These are phyloP conservation scores for Megaceryle alcyon DNA, from an alignment of 2,797 vertebrate genomes.

Conservation along the genomic window DNA sequence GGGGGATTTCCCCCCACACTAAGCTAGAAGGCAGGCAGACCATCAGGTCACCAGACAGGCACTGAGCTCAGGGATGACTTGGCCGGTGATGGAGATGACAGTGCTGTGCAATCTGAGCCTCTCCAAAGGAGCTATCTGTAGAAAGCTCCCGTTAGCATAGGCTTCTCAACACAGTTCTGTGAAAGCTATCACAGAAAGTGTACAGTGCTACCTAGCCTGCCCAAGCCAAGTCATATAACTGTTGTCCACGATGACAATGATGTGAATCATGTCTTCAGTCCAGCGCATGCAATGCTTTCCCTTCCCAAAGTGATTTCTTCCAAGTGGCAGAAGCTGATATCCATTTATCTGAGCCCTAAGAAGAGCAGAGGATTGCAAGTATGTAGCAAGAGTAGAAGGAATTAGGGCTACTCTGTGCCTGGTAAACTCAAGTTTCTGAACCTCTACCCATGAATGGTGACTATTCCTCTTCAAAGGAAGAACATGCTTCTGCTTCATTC, in stretches of 20 bases:
- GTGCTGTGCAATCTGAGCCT: not conserved
- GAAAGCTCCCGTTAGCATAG: not conserved
- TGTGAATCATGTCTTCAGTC: not conserved
- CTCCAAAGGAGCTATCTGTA: not conserved
- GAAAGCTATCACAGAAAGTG: not conserved
- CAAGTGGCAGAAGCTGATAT: not conserved
- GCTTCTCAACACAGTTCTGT: not conserved
- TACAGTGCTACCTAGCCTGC: not conserved
- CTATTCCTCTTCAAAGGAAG: not conserved
- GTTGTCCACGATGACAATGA: not conserved
- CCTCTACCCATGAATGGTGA: not conserved
- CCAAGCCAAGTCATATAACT: not conserved
- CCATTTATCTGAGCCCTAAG: not conserved
- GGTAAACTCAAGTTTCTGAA: not conserved
- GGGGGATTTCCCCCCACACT: not conserved
- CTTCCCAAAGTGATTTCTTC: not conserved
- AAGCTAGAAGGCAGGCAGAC: not conserved
- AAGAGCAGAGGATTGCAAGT: not conserved
- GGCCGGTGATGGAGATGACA: not conserved
- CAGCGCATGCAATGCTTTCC: not conserved
- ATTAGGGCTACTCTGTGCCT: not conserved
- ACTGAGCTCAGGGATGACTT: not conserved
- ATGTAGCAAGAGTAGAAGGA: not conserved
- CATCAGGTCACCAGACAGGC: not conserved
- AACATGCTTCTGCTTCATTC: not conserved